Evolutionary conservation across 2,113 vertebrate species (phyloP).

Genomic region (Mormyrus lacerda): DNA sequence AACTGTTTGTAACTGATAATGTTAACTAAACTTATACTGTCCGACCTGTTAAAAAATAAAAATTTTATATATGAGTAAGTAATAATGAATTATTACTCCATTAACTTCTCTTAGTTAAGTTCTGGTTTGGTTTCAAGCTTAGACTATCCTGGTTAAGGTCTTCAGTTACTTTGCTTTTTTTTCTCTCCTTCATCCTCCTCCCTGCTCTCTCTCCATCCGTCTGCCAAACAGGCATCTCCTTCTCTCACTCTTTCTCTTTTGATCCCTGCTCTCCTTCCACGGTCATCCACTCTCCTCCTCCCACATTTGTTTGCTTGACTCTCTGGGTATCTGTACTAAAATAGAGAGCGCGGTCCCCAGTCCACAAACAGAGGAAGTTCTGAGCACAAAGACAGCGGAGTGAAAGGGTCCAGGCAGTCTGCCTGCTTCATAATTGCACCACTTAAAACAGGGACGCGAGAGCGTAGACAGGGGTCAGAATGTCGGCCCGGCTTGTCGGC

Average conservation of each 20-base stretch:
- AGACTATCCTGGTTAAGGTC: background rate
- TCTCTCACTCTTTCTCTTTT: background rate
- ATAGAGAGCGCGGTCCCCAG: background rate
- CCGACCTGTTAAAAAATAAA: background rate
- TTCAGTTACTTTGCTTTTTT: background rate
- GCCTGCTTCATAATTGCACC: slow-evolving; percentile 16
- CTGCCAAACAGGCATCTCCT: background rate
- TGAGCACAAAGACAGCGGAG: slow-evolving; percentile 12
- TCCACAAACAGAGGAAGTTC: slow-evolving; percentile 22
- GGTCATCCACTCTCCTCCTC: background rate
- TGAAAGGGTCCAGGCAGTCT: slow-evolving; percentile 17
- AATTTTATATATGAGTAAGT: background rate
- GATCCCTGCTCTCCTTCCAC: background rate
- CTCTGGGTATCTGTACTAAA: slow-evolving; percentile 7
- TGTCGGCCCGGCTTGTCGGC: background rate
- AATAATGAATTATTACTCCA: too few relatives aligned
- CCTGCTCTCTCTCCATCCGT: background rate
- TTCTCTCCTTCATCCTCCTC: background rate
- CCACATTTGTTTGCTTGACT: slow-evolving; percentile 7
- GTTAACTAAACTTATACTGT: background rate
- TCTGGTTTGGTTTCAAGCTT: background rate
- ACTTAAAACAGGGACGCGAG: background rate
- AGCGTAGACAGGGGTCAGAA: background rate
- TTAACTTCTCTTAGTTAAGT: background rate
- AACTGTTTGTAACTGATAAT: background rate